Evolutionary conservation across 2,113 vertebrate genomes (phyloP).

Genomic region (Microtus oregoni): DNA sequence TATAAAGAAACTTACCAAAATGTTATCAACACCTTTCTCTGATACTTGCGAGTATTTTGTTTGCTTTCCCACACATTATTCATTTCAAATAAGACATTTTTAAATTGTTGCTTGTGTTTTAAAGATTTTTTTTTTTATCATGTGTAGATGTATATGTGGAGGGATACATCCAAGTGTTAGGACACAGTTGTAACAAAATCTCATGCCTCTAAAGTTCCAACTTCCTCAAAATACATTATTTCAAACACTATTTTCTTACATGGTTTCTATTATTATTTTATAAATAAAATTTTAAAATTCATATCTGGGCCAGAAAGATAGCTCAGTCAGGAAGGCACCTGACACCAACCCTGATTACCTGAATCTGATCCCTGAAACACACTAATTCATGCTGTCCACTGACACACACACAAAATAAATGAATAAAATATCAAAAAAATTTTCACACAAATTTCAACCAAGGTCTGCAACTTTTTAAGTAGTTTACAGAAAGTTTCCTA

Average conservation of each 20-base stretch:
- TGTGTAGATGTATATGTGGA: not conserved
- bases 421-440: not conserved
- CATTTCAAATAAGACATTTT: not conserved
- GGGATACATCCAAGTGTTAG: not conserved
- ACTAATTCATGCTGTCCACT: not conserved
- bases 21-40: not conserved
- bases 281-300: not conserved
- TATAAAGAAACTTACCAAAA: not conserved
- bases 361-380: not conserved
- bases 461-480: slow-evolving; percentile 5
- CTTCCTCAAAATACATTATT: slow-evolving; percentile 5
- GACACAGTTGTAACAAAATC: not conserved
- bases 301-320: not conserved
- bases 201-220: not conserved
- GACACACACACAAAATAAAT: not conserved
- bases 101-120: not conserved
- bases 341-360: not conserved
- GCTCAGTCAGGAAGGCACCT: not conserved
- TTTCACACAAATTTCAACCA: slow-evolving; percentile 15
- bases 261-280: slow-evolving; percentile 3
- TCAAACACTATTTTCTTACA: not conserved
- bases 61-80: not conserved
- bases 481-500: slow-evolving; percentile 12
- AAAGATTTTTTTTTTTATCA: not conserved
- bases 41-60: not conserved